Percentiles rank a stretch among this genome's conserved stretches.
Evolutionary conservation across 2,113 vertebrate genomes (phyloP).

Genomic region (Sinocyclocheilus anophthalmus): DNA sequence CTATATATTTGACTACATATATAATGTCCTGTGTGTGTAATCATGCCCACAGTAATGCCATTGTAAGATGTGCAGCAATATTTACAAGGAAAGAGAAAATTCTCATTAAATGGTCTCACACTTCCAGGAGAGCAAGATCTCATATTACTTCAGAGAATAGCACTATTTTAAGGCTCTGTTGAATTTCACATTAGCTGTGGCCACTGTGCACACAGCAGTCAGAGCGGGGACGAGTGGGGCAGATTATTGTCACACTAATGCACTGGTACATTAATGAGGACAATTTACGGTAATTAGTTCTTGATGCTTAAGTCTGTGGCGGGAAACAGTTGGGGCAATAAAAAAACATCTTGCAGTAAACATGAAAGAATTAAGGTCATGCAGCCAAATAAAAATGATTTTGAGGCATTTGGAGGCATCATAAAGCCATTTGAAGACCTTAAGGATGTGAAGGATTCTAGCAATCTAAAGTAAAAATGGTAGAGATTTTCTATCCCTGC

Average conservation of each 20-base stretch:
- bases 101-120: slow-evolving; percentile 19
- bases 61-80: not conserved
- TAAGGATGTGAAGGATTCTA: not conserved
- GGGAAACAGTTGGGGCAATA: slow-evolving; percentile 10
- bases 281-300: slow-evolving; percentile 45
- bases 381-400: not conserved
- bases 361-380: not conserved
- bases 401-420: not conserved
- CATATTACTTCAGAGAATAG: not conserved
- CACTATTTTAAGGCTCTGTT: slow-evolving; percentile 3
- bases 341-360: not conserved
- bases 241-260: slow-evolving; percentile 43
- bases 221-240: not conserved
- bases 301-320: slow-evolving; percentile 33
- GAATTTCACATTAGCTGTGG: not conserved
- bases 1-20: not conserved
- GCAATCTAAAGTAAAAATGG: not conserved
- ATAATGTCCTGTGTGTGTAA: not conserved
- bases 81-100: slow-evolving; percentile 20
- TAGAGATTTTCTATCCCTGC: not conserved
- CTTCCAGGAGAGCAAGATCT: not conserved
- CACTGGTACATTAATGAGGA: slow-evolving; percentile 35
- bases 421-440: not conserved
- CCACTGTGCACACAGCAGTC: not conserved
- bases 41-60: not conserved